phyloP scores from a whole-genome alignment of 1,140 invertebrate genomes.

The Bombus picipes region DNA sequence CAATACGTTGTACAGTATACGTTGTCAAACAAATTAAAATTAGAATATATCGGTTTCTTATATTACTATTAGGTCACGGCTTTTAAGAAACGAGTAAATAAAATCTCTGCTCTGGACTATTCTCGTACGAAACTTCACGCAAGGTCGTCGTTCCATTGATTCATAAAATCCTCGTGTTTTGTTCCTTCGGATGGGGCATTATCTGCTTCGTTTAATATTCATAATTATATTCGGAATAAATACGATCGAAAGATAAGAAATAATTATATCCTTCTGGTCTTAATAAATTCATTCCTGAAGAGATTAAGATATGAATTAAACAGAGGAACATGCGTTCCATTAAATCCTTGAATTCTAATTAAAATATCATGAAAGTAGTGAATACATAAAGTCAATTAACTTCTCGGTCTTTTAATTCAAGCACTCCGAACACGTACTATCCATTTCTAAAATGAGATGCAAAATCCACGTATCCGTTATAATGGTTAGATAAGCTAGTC shows the following conservation, averaged over 20 bases:
- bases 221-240: neutral
- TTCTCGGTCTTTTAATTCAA: neutral
- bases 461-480: neutral
- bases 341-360: neutral
- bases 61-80: no score
- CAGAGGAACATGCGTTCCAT: no score
- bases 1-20: no score
- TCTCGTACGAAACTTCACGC: no score
- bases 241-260: neutral
- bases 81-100: no score
- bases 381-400: neutral
- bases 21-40: no score
- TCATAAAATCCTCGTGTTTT: neutral
- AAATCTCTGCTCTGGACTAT: no score
- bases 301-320: neutral
- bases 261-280: neutral
- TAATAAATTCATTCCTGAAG: neutral
- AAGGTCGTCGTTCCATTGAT: neutral
- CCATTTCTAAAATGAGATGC: neutral
- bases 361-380: neutral
- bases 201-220: no score
- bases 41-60: no score
- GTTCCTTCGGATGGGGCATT: no score
- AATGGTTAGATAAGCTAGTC: neutral
- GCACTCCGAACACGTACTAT: no score